Evolutionary conservation across 1,140 invertebrate species (phyloP).

Genomic region (Lepidurus arcticus): DNA sequence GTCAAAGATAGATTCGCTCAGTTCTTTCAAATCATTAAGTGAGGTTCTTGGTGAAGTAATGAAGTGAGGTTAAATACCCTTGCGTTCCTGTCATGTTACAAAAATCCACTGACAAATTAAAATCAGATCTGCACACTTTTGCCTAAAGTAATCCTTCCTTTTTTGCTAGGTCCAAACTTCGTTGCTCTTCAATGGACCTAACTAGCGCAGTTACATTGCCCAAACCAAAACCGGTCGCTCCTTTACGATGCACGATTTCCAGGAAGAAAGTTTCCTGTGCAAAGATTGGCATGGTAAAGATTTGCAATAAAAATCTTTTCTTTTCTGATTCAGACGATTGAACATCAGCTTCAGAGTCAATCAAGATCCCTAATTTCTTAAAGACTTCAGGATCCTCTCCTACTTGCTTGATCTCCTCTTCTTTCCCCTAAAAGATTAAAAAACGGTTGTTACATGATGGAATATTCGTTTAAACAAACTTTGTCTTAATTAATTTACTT

Average conservation of each 20-base stretch:
- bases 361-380: conserved; percentile 39
- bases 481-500: conserved; percentile 35
- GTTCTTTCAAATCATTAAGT: too few relatives aligned
- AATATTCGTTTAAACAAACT: neutral
- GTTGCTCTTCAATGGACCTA: conserved; percentile 41
- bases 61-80: too few relatives aligned
- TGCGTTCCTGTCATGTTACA: too few relatives aligned
- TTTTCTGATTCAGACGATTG: conserved; percentile 34
- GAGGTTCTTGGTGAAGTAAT: too few relatives aligned
- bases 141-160: neutral
- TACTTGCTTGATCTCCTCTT: conserved; percentile 42
- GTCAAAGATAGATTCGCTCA: too few relatives aligned
- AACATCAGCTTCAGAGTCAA: conserved; percentile 40
- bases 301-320: conserved; percentile 51
- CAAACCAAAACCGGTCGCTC: conserved; percentile 51
- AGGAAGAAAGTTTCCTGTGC: conserved; percentile 51
- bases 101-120: too few relatives aligned
- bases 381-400: conserved; percentile 42
- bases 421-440: conserved; percentile 38
- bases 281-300: conserved; percentile 52
- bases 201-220: conserved; percentile 53
- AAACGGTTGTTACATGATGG: neutral
- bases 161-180: neutral
- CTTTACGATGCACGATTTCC: conserved; percentile 50
- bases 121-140: too few relatives aligned